Evolutionary conservation across 2,888 invertebrate genomes (phyloP).

Genomic region (Sipha maydis): DNA sequence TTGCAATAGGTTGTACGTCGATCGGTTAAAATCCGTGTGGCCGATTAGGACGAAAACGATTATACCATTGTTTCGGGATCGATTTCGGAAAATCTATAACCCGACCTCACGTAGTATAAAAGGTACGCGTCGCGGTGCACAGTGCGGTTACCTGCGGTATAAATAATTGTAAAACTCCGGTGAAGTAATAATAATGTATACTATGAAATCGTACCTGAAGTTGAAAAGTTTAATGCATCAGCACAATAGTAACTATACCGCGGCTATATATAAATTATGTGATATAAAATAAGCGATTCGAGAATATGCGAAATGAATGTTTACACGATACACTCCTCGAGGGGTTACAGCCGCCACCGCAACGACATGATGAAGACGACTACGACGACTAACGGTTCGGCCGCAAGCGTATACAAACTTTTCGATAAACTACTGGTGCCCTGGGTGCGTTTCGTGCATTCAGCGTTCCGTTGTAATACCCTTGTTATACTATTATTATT

Average conservation of each 20-base stretch:
- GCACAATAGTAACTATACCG: neutral
- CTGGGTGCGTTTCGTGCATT: neutral
- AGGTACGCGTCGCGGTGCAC: neutral
- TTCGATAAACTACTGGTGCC: neutral
- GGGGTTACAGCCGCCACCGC: neutral
- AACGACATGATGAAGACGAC: neutral
- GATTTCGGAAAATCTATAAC: too few species aligned
- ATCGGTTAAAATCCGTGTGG: neutral
- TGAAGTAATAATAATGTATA: neutral
- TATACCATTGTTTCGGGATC: too few species aligned
- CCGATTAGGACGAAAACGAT: too few species aligned
- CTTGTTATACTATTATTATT: neutral
- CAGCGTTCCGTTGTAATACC: conserved; percentile 16
- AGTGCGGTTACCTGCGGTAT: neutral
- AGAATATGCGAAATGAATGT: neutral
- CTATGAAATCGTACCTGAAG: neutral
- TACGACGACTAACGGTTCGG: neutral
- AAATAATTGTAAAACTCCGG: neutral
- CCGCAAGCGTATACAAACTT: conserved; percentile 5
- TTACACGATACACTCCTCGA: neutral
- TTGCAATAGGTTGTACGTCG: too few species aligned
- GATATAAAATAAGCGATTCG: neutral
- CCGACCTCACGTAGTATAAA: neutral
- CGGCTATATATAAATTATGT: neutral
- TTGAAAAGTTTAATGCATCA: neutral